phyloP scores from a whole-genome alignment of 2,888 invertebrate genomes.

The Stenurella melanura region DNA sequence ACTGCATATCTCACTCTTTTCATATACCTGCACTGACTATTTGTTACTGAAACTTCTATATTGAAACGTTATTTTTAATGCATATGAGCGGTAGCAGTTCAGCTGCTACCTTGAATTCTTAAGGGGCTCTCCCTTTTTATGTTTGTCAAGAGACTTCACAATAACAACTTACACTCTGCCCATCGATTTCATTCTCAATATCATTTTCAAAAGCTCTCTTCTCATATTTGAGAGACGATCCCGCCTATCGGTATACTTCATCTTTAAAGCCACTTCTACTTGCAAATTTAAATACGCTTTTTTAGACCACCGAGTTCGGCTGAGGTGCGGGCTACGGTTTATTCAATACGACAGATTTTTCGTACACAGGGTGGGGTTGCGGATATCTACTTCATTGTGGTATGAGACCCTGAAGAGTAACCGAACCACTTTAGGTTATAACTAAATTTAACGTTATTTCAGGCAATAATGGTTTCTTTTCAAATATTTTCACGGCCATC shows the following conservation, averaged over 20 bases:
- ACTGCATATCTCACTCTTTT: too few species aligned
- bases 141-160: not conserved
- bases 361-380: not conserved
- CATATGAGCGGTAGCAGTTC: too few species aligned
- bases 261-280: not conserved
- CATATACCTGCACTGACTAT: too few species aligned
- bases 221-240: not conserved
- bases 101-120: too few species aligned
- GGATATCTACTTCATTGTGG: not conserved
- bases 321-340: not conserved
- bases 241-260: not conserved
- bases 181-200: slow-evolving; percentile 13
- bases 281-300: not conserved
- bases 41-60: too few species aligned
- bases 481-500: too few species aligned
- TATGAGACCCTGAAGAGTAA: not conserved
- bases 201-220: not conserved
- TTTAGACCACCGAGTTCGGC: not conserved
- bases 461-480: too few species aligned
- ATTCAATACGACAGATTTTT: not conserved
- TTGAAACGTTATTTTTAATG: too few species aligned
- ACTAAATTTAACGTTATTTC: too few species aligned
- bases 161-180: not conserved
- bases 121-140: not conserved
- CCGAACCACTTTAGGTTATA: too few species aligned